Evolutionary conservation across 2,888 invertebrate species (phyloP).

Genomic region (Amphipoea oculea): DNA sequence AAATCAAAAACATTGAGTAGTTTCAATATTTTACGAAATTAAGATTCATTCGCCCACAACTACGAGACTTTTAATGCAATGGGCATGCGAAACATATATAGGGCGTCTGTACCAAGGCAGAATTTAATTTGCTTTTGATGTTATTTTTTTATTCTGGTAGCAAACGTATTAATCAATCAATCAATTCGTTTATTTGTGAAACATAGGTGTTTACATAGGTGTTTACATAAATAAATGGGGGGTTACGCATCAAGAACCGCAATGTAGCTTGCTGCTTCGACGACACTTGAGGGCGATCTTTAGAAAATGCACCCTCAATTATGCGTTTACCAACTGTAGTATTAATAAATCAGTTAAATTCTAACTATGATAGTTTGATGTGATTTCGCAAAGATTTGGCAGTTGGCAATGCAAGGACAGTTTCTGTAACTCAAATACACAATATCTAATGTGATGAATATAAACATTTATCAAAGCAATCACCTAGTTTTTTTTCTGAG

Average conservation of each 20-base stretch:
- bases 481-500: background rate
- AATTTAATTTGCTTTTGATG: background rate
- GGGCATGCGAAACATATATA: background rate
- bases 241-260: background rate
- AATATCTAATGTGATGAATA: background rate
- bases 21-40: background rate
- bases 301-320: background rate
- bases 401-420: background rate
- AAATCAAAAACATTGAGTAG: background rate
- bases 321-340: background rate
- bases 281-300: background rate
- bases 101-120: background rate
- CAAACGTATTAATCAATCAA: background rate
- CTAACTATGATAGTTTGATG: background rate
- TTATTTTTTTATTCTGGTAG: background rate
- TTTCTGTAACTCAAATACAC: background rate
- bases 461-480: background rate
- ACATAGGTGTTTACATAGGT: no score
- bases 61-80: background rate
- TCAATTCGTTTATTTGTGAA: no score
- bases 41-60: background rate
- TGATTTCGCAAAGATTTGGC: background rate
- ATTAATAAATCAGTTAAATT: background rate
- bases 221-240: no score
- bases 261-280: background rate